These are phyloP conservation scores for Aplysia californica DNA, from an alignment of 1,140 invertebrate species.

Conservation along the genomic window DNA sequence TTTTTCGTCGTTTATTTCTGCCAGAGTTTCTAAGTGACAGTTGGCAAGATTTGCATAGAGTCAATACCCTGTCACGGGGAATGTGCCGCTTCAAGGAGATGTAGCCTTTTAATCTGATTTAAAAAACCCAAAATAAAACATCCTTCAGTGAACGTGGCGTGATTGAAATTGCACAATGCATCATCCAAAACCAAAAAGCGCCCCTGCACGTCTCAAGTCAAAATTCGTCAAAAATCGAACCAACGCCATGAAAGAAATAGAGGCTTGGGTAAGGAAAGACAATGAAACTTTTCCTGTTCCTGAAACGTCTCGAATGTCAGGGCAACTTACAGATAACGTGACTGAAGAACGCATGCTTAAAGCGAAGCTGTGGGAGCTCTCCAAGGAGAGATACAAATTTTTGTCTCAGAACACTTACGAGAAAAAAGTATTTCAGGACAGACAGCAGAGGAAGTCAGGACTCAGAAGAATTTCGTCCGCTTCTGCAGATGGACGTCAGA, in stretches of 20 bases:
- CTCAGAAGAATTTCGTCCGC: not conserved
- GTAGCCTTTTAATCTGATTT: no score
- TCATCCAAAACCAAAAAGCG: not conserved
- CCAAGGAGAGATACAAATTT: conserved; percentile 51
- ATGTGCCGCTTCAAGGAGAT: no score
- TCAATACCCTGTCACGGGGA: no score
- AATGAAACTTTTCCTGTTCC: not conserved
- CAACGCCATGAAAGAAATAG: conserved; percentile 46
- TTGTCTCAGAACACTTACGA: conserved; percentile 41
- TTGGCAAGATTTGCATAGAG: no score
- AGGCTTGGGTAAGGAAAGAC: conserved; percentile 39
- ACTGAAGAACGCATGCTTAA: conserved; percentile 47
- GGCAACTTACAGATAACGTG: conserved; percentile 45
- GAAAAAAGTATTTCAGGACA: conserved; percentile 42
- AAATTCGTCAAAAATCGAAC: conserved; percentile 33
- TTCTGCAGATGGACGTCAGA: not conserved
- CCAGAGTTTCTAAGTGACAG: no score
- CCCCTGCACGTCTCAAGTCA: not conserved
- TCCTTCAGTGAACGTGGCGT: no score
- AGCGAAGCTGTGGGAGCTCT: conserved; percentile 44
- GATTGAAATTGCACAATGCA: no score
- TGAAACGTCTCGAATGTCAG: conserved; percentile 33
- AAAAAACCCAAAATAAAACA: no score
- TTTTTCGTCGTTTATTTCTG: no score
- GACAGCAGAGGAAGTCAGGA: conserved; percentile 35